Evolutionary conservation across 2,113 vertebrate genomes (phyloP), one percentile per base, ranked within the genome.

Genomic region (Microcebus tavaratra): DNA sequence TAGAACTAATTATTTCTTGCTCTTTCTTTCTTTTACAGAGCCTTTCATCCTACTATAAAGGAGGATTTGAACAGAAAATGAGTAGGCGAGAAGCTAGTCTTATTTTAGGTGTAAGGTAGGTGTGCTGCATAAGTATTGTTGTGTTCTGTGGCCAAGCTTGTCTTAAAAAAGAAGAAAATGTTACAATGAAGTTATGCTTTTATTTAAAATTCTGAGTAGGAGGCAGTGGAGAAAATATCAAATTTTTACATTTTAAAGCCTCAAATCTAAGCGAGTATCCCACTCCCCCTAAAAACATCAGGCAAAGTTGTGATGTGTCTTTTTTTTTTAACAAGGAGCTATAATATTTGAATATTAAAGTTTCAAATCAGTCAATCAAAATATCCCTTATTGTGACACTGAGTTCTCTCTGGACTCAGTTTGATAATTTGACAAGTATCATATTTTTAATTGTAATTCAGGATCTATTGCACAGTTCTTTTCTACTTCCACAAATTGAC

Each of bases 1-100:
- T 97, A 82, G 59, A 96, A 94, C 96, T 99, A 97, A 98, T 98
- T 94, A 97, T 88, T 97, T 98, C 67, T 80, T 95, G 65, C 63
- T 95, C 90, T 91, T 42, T 85, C 68, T 97, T 98, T 91, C 72
- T 72, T 61, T 1, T 84, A 50, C 97, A 99, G 99, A 98, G 98
- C 67, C 98, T 99, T 98, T 99, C 99, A 61, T 97, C 98, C 0
- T 99, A 99, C 98, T 99, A 99, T 98, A 99, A 99, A 99, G 99
- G 99, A 97, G 99, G 99, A 97, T 99, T 99, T 98, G 99, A 99
- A 88, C 99, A 98, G 98, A 99, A 99, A 99, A 99, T 99, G 99
- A 99, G 98, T 97, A 99, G 98, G 87, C 98, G 99, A 98, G 99
- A 99, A 98, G 99, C 99, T 93, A 99, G 99, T 97, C 99, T 99